Evolutionary conservation across 2,888 invertebrate genomes (phyloP), one percentile per base, ranked within the genome.

Genomic region (Altica lythri): DNA sequence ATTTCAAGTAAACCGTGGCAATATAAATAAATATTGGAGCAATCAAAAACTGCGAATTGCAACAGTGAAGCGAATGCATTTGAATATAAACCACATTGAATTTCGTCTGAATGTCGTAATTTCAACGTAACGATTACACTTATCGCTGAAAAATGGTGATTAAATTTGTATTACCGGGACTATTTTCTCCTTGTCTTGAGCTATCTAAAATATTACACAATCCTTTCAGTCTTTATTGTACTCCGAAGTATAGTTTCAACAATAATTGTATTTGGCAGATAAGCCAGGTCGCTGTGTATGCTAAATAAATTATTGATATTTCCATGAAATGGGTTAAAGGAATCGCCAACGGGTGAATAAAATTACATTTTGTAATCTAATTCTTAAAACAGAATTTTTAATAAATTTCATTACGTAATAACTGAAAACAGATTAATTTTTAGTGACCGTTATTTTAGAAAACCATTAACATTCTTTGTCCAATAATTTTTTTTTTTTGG

Each of bases 231-330:
- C 66, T 71, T 71, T 70, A 71, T 70, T 62, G 66, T 64, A 61
- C 70, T 68, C 67, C 56, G 62, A 63, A 63, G 69, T 61, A 66
- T 64, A 71, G 70, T 72, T 71, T 69, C 63, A 68, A 68, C 68
- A 67, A 53, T 51, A 54, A 57, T 54, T 54, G 51, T 53, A 57
- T 44, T 38, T 45, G 51, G 54, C 47, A 51, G 53, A 51, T 54
- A 57, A 50, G 43, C 57, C 37, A 17, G 35, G 38, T 30, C n/a
- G 43, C 27, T 29, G 22, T 16, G 40, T 43, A 42, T 51, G 17
- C 25, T 18, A 30, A 37, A 42, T 49, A 54, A 56, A 38, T 42
- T 46, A 46, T 50, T 34, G 35, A 29, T 34, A 55, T 18, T 40
- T n/a, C 22, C 12, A 10, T 32, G 54, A 38, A 25, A 48, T n/a